Evolutionary conservation across 2,113 vertebrate genomes (phyloP).

Genomic region (Urocynchramus pylzowi): DNA sequence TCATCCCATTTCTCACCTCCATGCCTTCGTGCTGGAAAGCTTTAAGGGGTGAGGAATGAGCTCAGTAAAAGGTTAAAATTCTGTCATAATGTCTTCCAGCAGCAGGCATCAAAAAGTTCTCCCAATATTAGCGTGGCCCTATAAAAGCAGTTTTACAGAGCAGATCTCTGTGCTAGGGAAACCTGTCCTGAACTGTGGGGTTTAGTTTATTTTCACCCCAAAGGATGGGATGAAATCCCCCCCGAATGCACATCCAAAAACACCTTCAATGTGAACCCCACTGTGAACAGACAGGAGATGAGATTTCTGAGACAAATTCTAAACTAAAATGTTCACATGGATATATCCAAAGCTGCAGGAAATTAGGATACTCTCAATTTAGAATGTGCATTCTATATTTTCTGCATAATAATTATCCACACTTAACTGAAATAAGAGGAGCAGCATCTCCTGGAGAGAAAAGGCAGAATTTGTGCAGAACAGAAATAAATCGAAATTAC

Average conservation of each 20-base stretch:
- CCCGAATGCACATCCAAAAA: neutral
- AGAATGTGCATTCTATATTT: neutral
- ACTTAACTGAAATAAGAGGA: neutral
- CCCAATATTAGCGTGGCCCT: accelerated
- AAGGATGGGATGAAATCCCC: neutral
- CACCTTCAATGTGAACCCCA: neutral
- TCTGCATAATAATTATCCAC: neutral
- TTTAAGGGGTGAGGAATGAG: neutral
- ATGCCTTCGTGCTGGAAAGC: neutral
- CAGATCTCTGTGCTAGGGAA: neutral
- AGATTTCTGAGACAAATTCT: neutral
- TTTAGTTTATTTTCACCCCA: neutral
- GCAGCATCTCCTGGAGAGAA: neutral
- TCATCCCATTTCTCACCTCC: neutral
- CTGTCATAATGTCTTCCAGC: neutral
- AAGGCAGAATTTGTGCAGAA: neutral
- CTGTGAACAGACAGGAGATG: neutral
- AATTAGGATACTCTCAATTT: neutral
- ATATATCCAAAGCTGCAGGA: neutral
- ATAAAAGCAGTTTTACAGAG: neutral
- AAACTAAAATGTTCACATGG: neutral
- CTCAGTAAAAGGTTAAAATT: neutral
- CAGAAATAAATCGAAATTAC: neutral
- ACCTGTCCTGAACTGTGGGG: neutral
- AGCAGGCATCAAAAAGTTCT: neutral